phyloP scores from a whole-genome alignment of 2,888 invertebrate genomes.

The Erannis defoliaria region DNA sequence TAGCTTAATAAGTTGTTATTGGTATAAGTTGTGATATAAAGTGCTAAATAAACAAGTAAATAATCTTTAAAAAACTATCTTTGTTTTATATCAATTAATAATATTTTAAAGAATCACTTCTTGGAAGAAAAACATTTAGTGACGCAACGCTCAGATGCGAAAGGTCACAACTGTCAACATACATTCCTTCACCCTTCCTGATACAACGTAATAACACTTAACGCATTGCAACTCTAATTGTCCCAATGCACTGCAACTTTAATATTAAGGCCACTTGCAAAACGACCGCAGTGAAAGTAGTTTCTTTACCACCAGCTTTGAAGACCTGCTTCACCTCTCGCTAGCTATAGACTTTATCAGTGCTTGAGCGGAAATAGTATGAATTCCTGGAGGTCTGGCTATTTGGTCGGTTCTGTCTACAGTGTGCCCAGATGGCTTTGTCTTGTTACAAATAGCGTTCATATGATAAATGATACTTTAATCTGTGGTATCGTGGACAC shows the following conservation, averaged over 20 bases:
- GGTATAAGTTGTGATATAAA: too few species aligned
- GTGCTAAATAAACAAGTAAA: too few species aligned
- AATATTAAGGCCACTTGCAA: constrained; percentile 73
- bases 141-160: constrained; percentile 8
- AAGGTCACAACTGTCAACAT: constrained; percentile 31
- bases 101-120: too few species aligned
- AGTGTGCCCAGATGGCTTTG: constrained; percentile 31
- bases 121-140: too few species aligned
- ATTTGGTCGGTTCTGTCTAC: constrained; percentile 18
- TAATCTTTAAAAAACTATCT: too few species aligned
- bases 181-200: constrained; percentile 36
- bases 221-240: constrained; percentile 56
- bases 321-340: constrained; percentile 41
- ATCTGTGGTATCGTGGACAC: constrained; percentile 17
- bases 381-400: constrained; percentile 4
- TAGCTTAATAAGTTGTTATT: too few species aligned
- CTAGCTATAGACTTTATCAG: neutral
- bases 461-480: constrained; percentile 35
- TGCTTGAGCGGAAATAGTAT: constrained; percentile 7
- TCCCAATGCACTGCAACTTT: constrained; percentile 56
- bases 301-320: constrained; percentile 52
- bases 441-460: constrained; percentile 30
- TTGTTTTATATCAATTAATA: too few species aligned
- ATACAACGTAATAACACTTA: constrained; percentile 40
- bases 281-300: constrained; percentile 71